Evolutionary conservation across 2,888 invertebrate species (phyloP), one percentile per base, ranked within the genome.

Genomic region (Oscheius sp.): DNA sequence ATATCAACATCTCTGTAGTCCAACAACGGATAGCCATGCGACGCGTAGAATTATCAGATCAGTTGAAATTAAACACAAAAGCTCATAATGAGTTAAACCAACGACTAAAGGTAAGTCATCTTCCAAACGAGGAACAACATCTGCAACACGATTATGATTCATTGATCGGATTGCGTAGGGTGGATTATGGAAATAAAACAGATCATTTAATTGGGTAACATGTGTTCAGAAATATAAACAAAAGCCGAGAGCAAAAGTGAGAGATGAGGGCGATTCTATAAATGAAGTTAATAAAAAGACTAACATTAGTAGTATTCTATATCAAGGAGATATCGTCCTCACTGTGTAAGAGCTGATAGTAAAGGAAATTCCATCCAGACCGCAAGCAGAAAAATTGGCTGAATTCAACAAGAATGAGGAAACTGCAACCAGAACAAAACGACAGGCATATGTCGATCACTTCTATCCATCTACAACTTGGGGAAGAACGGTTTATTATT

Each of bases 301-400:
- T 32, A 76, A 74, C 17, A 50, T 76, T 41, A 74, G 72, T 45
- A 71, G 73, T 44, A 47, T 71, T 17, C 47, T 78, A 3, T 80
- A 80, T 64, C 78, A 80, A 49, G 78, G 75, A 45, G 80, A 80
- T 45, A 78, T 80, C 63, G 70, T 75, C 0, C 50, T 80, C 24
- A 75, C 77, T 8, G 68, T 68, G 75, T 77, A 50, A 49, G 59
- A 22, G 8, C n/a, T 30, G 36, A n/a, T 4, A 3, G 41, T 4
- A 22, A 1, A 59, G 8, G 8, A 24, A 38, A 59, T 9, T 2
- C 17, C 6, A 22, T 44, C 30, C 17, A 59, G 59, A 17, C 22
- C 59, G n/a, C 59, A 59, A 59, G 59, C 59, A n/a, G 44, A 41
- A 12, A 22, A 44, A 9, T 26, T 59, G 0, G 44, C 38, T 2